Percentiles rank a stretch among this genome's conserved stretches.
These are phyloP conservation scores for Cosmorhoe ocellata DNA, from an alignment of 2,888 invertebrate genomes.

Conservation along the genomic window DNA sequence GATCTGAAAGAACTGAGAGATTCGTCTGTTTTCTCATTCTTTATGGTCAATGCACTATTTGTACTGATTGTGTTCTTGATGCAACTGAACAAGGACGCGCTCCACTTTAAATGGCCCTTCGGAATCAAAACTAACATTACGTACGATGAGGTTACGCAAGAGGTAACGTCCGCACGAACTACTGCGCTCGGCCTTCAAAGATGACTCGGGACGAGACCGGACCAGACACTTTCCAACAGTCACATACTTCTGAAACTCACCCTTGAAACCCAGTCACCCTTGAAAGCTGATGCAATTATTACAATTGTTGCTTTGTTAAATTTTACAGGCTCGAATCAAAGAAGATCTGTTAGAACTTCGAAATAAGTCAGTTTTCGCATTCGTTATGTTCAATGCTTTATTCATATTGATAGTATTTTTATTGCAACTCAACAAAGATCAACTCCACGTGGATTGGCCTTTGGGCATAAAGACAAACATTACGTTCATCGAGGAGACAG, in stretches of 20 bases:
- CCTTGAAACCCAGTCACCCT: constrained; percentile 73
- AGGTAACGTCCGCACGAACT: constrained; percentile 88
- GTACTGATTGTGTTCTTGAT: constrained; percentile 99
- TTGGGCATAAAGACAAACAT: constrained; percentile 97
- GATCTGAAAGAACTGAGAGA: constrained; percentile 97
- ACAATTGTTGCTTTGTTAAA: constrained; percentile 70
- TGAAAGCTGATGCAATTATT: constrained; percentile 75
- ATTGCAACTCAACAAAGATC: constrained; percentile 99
- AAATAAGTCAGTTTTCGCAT: constrained; percentile 98
- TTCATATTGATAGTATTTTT: constrained; percentile 99
- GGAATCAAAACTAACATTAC: constrained; percentile 97
- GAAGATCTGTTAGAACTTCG: constrained; percentile 95
- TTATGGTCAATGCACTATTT: constrained; percentile 99
- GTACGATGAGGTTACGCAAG: constrained; percentile 93
- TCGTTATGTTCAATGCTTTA: constrained; percentile 99
- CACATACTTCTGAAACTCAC: constrained; percentile 21
- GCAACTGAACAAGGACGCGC: constrained; percentile 98
- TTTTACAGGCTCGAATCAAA: constrained; percentile 93
- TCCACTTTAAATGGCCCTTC: constrained; percentile 98
- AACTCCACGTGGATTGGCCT: constrained; percentile 98
- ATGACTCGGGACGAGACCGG: constrained; percentile 62
- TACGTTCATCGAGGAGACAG: constrained; percentile 95
- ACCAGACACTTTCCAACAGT: constrained; percentile 16
- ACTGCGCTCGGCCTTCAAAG: constrained; percentile 74
- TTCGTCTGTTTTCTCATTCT: constrained; percentile 97